These are phyloP conservation scores for Diadema setosum DNA, from an alignment of 35 echinoderm and acorn worm genomes.

Conservation along the genomic window DNA sequence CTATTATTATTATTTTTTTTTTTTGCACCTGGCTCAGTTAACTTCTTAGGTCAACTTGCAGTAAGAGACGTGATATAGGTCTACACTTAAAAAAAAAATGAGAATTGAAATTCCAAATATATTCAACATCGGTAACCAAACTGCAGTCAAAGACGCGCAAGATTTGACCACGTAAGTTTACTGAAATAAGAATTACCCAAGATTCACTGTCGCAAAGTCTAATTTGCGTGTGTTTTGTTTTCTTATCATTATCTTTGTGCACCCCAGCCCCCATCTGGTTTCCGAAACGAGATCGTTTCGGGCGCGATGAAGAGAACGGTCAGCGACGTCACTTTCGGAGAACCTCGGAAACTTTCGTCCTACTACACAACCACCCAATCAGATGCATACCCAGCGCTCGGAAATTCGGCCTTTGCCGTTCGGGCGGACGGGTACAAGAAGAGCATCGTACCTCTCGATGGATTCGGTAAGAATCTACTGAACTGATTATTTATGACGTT, in stretches of 20 bases:
- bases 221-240: too few relatives aligned
- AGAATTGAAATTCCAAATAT: too few relatives aligned
- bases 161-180: too few relatives aligned
- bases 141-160: too few relatives aligned
- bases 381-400: conserved; percentile 64
- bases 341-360: conserved; percentile 33
- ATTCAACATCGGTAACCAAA: too few relatives aligned
- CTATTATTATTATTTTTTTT: too few relatives aligned
- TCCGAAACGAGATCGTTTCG: conserved; percentile 70
- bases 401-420: conserved; percentile 19
- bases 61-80: too few relatives aligned
- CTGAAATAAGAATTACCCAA: background rate
- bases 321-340: conserved; percentile 82
- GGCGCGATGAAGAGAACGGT: conserved; percentile 77
- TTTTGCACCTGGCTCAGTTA: too few relatives aligned
- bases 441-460: conserved; percentile 81
- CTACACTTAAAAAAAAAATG: too few relatives aligned
- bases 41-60: too few relatives aligned
- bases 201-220: background rate
- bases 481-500: too few relatives aligned
- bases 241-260: too few relatives aligned
- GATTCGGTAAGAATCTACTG: conserved; percentile 79
- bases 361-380: conserved; percentile 85
- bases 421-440: conserved; percentile 49
- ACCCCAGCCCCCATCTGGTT: conserved; percentile 51